Percentiles rank a stretch among this genome's conserved stretches.
phyloP scores from a whole-genome alignment of 2,797 vertebrate genomes.

The Anguilla anguilla region DNA sequence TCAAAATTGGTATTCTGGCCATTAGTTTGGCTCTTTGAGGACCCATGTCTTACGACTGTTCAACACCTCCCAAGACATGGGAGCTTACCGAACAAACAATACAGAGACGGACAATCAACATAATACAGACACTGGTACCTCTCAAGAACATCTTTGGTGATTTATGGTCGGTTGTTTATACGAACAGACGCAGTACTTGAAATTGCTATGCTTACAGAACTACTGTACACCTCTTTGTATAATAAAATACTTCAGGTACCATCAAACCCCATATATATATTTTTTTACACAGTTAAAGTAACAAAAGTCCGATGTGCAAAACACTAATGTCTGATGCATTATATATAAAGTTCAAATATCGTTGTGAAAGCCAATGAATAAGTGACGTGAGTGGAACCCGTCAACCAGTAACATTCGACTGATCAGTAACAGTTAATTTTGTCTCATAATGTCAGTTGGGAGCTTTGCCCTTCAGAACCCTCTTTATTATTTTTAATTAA shows the following conservation, averaged over 20 bases:
- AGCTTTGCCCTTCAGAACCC: not conserved
- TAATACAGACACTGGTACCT: not conserved
- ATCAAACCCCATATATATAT: slow-evolving; percentile 5
- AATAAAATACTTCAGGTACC: slow-evolving; percentile 10
- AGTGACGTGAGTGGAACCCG: slow-evolving; percentile 19
- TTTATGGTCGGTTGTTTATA: slow-evolving; percentile 1
- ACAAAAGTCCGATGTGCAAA: slow-evolving; percentile 44
- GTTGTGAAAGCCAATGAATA: not conserved
- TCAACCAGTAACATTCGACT: not conserved
- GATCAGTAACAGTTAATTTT: slow-evolving; percentile 17
- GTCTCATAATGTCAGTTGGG: not conserved
- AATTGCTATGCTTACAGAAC: not conserved
- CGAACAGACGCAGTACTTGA: not conserved
- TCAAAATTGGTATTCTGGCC: slow-evolving; percentile 30
- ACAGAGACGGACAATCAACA: not conserved
- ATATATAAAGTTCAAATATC: not conserved
- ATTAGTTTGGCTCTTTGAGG: slow-evolving; percentile 26
- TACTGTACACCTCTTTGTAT: not conserved
- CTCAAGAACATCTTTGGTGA: slow-evolving; percentile 24
- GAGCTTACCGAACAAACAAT: slow-evolving; percentile 1
- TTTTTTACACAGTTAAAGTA: slow-evolving; percentile 35
- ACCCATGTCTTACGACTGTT: slow-evolving; percentile 30
- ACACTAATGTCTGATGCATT: slow-evolving; percentile 12
- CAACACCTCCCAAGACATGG: slow-evolving; percentile 13
- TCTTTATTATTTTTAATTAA: not conserved